phyloP scores from a whole-genome alignment of 2,113 vertebrate species.

The Accipiter cooperii region DNA sequence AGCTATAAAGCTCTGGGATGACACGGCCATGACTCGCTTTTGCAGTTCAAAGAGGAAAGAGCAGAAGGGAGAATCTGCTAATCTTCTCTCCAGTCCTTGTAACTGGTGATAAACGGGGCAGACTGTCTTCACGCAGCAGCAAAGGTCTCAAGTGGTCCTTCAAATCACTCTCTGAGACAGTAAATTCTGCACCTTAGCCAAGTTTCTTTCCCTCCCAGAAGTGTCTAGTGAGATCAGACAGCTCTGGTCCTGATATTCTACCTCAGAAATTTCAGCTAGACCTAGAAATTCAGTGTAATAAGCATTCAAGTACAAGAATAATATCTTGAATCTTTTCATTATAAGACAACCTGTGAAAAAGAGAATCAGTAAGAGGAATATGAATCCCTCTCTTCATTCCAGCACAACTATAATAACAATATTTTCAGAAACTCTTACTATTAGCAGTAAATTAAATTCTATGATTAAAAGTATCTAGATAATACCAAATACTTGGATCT shows the following conservation, averaged over 20 bases:
- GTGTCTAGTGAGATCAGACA: not conserved
- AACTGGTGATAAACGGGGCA: not conserved
- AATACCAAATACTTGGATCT: not conserved
- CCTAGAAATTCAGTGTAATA: not conserved
- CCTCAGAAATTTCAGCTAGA: not conserved
- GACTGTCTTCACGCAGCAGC: not conserved
- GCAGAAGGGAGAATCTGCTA: not conserved
- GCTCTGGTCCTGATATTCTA: not conserved
- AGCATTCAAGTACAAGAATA: not conserved
- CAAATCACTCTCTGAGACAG: not conserved
- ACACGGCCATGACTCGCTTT: not conserved
- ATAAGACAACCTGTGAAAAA: not conserved
- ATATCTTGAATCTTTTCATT: not conserved
- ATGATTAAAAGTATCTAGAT: not conserved
- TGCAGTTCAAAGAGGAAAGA: not conserved
- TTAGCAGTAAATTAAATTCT: not conserved
- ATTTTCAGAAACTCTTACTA: not conserved
- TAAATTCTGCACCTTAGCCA: not conserved
- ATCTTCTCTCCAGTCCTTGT: not conserved
- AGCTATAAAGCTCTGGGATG: not conserved
- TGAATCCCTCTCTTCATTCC: not conserved
- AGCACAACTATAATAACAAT: not conserved
- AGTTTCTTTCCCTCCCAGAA: not conserved
- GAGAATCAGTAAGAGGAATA: not conserved
- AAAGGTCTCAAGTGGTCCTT: not conserved